Percentiles rank a stretch among this genome's conserved stretches.
These are phyloP conservation scores for Leptinotarsa lineolata DNA, from an alignment of 1,140 invertebrate species.

Conservation along the genomic window DNA sequence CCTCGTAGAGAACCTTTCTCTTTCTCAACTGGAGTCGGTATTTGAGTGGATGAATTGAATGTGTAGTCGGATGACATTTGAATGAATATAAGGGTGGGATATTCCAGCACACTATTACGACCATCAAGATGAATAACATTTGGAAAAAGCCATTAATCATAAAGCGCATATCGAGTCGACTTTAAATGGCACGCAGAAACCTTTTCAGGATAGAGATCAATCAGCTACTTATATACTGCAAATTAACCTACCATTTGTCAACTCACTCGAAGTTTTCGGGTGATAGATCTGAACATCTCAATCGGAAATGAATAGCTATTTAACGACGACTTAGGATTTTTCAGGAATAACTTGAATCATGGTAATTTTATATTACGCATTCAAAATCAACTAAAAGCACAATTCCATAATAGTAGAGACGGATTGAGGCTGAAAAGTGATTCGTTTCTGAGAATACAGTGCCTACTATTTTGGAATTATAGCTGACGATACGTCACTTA, in stretches of 20 bases:
- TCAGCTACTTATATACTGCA: constrained; percentile 19
- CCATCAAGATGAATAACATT: constrained; percentile 27
- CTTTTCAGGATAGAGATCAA: constrained; percentile 21
- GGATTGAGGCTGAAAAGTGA: no score
- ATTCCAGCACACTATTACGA: constrained; percentile 13
- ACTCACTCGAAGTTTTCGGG: neutral
- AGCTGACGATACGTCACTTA: no score
- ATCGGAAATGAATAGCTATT: constrained; percentile 1
- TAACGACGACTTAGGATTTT: neutral
- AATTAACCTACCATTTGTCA: constrained; percentile 19
- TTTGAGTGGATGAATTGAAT: neutral
- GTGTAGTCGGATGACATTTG: neutral
- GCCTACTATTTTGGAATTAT: no score
- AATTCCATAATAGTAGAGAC: no score
- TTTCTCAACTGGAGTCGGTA: neutral
- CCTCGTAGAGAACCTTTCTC: no score
- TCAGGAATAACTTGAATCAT: no score
- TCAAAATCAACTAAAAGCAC: no score
- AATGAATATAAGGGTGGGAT: neutral
- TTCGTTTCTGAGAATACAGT: no score
- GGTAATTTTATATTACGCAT: no score
- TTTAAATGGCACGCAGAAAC: constrained; percentile 22
- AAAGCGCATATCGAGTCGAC: constrained; percentile 22
- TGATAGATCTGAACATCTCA: constrained; percentile 4
- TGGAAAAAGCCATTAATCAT: constrained; percentile 18